Percentiles rank a stretch among this genome's conserved stretches.
Conservation (phyloP, 2,113 vertebrate genomes). For the Marmota monax region DNA sequence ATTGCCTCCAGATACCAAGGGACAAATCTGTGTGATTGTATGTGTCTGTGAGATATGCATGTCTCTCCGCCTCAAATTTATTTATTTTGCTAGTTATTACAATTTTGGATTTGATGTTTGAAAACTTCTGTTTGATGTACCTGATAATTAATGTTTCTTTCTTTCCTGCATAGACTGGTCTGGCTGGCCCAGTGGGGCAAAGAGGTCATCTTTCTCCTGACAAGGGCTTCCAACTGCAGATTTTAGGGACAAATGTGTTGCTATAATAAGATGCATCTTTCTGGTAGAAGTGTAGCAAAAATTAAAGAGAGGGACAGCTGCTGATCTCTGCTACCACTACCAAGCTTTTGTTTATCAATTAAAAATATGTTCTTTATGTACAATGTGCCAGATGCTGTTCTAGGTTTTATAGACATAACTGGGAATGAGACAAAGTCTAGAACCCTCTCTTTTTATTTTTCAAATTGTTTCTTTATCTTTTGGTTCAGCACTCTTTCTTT, state of each 20-base stretch:
- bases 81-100: neutral
- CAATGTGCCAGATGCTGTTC: neutral
- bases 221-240: neutral
- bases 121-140: slow-evolving; percentile 45
- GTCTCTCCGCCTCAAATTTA: neutral
- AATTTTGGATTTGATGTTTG: neutral
- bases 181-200: neutral
- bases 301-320: neutral
- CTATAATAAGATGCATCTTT: neutral
- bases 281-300: neutral
- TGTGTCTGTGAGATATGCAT: neutral
- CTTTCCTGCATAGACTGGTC: neutral
- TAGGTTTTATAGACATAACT: neutral
- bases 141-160: neutral
- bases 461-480: neutral
- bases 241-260: neutral
- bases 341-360: neutral
- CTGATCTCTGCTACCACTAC: neutral
- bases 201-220: neutral
- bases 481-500: neutral
- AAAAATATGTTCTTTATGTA: neutral
- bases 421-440: neutral
- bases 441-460: slow-evolving; percentile 13
- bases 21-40: neutral
- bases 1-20: too few species aligned